Evolutionary conservation across 2,113 vertebrate species (phyloP).

Genomic region (Leptodactylus fuscus): DNA sequence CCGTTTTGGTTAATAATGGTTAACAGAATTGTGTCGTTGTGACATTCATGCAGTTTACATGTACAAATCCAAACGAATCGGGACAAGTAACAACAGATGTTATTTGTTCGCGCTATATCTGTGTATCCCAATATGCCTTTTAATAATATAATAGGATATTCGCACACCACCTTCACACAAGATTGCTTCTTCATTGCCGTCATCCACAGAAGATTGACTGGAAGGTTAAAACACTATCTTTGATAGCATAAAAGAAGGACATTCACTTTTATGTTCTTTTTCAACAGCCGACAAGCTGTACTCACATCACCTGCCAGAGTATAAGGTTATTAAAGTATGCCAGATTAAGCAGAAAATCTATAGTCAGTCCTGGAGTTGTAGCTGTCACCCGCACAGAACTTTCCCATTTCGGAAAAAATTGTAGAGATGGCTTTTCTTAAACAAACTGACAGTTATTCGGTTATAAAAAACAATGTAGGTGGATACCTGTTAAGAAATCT

Average conservation of each 20-base stretch:
- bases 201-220: slow-evolving; percentile 54
- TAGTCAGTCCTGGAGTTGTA: slow-evolving; percentile 43
- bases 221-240: slow-evolving; percentile 54
- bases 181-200: slow-evolving; percentile 52
- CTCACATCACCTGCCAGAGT: slow-evolving; percentile 55
- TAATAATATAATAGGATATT: slow-evolving; percentile 38
- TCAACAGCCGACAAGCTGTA: slow-evolving; percentile 49
- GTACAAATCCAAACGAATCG: not conserved
- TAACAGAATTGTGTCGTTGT: not conserved
- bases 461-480: slow-evolving; percentile 48
- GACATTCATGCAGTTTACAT: not conserved
- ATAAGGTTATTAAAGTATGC: slow-evolving; percentile 58
- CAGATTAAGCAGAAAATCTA: slow-evolving; percentile 61
- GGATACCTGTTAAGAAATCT: slow-evolving; percentile 24
- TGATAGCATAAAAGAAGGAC: slow-evolving; percentile 50
- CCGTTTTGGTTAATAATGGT: too few species aligned
- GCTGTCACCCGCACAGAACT: slow-evolving; percentile 53
- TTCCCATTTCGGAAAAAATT: slow-evolving; percentile 45
- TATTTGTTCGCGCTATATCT: not conserved
- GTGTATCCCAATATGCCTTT: not conserved
- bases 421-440: slow-evolving; percentile 53
- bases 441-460: slow-evolving; percentile 56
- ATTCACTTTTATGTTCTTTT: slow-evolving; percentile 57
- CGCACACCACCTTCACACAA: slow-evolving; percentile 41
- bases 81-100: not conserved